Evolutionary conservation across 2,797 vertebrate genomes (phyloP), one percentile per base, ranked within the genome.

Genomic region (Spondyliosoma cantharus): DNA sequence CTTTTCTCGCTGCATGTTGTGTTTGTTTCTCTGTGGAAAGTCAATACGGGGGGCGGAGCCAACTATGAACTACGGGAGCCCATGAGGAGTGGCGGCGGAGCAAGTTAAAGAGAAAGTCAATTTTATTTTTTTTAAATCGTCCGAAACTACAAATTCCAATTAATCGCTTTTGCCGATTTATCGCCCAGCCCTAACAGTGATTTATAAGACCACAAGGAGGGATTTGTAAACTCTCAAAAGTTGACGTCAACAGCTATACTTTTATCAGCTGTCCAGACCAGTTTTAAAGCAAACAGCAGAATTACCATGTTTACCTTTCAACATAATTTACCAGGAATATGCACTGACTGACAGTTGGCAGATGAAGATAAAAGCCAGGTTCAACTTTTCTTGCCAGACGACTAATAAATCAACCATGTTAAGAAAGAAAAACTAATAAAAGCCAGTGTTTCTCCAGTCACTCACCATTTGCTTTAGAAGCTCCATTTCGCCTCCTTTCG

Each of bases 401-500:
- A 3, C 22, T 32, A 61, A 52, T 2, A 50, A 8, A 9, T 20
- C 45, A 45, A 59, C 15, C 37, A 32, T 24, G 20, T 72, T 22
- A 71, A 69, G 48, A 62, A 43, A 63, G 43, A 79, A 50, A 1
- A 52, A 19, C 17, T 54, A 46, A 76, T 66, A 15, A 68, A 77
- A 70, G 56, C 69, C 2, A 12, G 14, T 25, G 14, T 70, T 60
- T 67, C 56, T 79, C 4, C 27, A 59, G 27, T 75, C 54, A 65
- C 71, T 79, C 45, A 56, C 59, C 50, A 4, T 65, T 74, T 83
- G 29, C 70, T 74, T 80, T 54, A 76, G 65, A 80, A 73, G 71
- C 82, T 83, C 66, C n/a, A 54, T 83, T 85, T 74, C 63, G 5
- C 50, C 69, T 81, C 63, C 74, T 50, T 74, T 52, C 45, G 29